Conservation (phyloP, 2,888 invertebrate genomes). For the Noctua pronuba region DNA sequence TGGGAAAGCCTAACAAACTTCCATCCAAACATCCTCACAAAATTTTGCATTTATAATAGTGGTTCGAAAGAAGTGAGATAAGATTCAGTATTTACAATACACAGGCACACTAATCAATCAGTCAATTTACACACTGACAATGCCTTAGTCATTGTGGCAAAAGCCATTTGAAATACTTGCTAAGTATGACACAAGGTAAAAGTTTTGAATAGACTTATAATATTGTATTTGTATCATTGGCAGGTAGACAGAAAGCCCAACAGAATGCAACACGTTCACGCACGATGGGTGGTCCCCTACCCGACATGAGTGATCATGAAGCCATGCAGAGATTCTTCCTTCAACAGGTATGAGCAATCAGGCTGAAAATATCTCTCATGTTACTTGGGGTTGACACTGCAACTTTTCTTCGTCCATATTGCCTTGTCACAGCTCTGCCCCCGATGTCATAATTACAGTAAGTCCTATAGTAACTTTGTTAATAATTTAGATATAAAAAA, state of each 20-base stretch:
- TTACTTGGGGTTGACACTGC: background rate
- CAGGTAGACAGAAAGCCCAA: conserved; percentile 92
- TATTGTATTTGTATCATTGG: conserved; percentile 32
- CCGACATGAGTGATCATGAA: conserved; percentile 97
- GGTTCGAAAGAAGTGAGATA: background rate
- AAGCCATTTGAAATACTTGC: background rate
- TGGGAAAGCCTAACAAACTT: background rate
- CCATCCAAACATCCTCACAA: background rate
- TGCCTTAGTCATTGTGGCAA: background rate
- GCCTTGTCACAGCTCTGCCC: background rate
- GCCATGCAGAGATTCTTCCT: conserved; percentile 97
- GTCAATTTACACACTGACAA: background rate
- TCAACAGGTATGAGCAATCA: conserved; percentile 80
- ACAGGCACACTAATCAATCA: background rate
- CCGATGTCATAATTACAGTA: no score
- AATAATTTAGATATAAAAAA: no score
- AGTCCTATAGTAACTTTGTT: no score
- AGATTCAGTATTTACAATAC: background rate
- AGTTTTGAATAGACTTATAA: background rate
- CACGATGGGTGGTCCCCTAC: conserved; percentile 91
- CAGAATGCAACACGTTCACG: conserved; percentile 84
- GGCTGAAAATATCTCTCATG: background rate
- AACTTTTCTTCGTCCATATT: background rate
- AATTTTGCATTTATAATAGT: background rate
- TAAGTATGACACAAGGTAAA: background rate